Conservation (phyloP, 2,888 invertebrate species). For the Melieria omissa region DNA sequence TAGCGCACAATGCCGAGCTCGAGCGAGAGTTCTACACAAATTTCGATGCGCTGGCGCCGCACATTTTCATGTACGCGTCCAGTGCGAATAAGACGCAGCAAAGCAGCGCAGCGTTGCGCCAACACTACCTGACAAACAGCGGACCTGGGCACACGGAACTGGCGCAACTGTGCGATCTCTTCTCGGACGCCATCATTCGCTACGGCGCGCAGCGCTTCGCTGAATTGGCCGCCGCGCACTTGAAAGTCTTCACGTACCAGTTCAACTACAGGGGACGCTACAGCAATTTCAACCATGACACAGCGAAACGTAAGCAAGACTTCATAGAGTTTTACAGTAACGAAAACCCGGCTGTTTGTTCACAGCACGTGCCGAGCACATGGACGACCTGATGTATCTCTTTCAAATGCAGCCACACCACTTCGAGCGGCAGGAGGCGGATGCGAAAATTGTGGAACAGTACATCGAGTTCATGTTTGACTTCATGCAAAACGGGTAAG, state of each 20-base stretch:
- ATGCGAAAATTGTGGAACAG: slow-evolving; percentile 64
- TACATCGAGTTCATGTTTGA: slow-evolving; percentile 67
- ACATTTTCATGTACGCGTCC: slow-evolving; percentile 68
- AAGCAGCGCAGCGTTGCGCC: slow-evolving; percentile 32
- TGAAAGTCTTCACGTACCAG: slow-evolving; percentile 67
- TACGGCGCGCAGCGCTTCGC: slow-evolving; percentile 68
- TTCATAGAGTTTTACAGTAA: no score
- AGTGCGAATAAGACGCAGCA: slow-evolving; percentile 25
- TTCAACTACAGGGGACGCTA: slow-evolving; percentile 68
- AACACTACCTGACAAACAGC: slow-evolving; percentile 41
- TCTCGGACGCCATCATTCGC: slow-evolving; percentile 68
- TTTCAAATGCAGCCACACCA: slow-evolving; percentile 60
- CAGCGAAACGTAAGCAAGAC: no score
- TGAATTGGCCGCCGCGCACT: slow-evolving; percentile 65
- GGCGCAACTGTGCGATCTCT: slow-evolving; percentile 61
- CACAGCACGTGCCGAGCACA: slow-evolving; percentile 60
- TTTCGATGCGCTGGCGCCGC: slow-evolving; percentile 69
- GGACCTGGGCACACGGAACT: slow-evolving; percentile 34
- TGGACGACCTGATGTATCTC: slow-evolving; percentile 70
- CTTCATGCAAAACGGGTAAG: slow-evolving; percentile 67
- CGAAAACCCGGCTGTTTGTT: background rate
- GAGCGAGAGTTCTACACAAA: slow-evolving; percentile 64
- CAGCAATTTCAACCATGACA: slow-evolving; percentile 59
- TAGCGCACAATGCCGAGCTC: slow-evolving; percentile 41
- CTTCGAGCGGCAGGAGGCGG: slow-evolving; percentile 63